Evolutionary conservation across 2,113 vertebrate species (phyloP), one percentile per base, ranked within the genome.

Genomic region (Myotis yumanensis): DNA sequence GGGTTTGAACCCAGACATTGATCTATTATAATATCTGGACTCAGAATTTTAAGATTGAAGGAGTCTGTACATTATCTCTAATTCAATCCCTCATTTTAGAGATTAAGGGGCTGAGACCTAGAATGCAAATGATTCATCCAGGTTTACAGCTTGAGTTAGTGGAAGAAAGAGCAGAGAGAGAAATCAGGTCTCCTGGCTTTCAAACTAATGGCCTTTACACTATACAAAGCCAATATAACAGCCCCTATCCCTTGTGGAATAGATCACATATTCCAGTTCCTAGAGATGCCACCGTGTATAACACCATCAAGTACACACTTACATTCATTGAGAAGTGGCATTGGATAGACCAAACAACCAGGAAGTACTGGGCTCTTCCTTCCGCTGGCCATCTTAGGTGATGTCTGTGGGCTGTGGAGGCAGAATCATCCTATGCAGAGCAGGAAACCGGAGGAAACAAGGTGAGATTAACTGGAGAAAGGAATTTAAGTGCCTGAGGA

Each of bases 1-100:
- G 30, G 32, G 22, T 95, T 62, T 52, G 18, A 85, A n/a, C 1
- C 37, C 20, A 79, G 37, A 25, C 40, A 40, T 69, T 66, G 59
- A 77, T 59, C 28, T 52, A 59, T 62, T 62, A 11, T 28, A 91
- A 52, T 23, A 46, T 59, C 3, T 81, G 25, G 28, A 54, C 59
- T 89, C 54, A 11, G 54, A 87, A 80, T 88, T 88, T 92, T 64
- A 57, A 23, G 11, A 81, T 40, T 57, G 30, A 90, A 94, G 84
- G 4, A 64, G 14, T 32, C 8, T 16, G 75, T 46, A 35, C 25
- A 71, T 4, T 3, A 32, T 95, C 52, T 93, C 71, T 43, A 87
- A 48, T 43, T 14, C 12, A 85, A 28, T n/a, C 18, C 5, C 62
- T 62, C 11, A 40, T 68, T 91, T 86, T 48, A 72, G 18, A 32